A percentile compares a stretch with the other conserved stretches of the same genome.
Conservation (phyloP, 2,797 vertebrate species). For the Arrhamphus sclerolepis region DNA sequence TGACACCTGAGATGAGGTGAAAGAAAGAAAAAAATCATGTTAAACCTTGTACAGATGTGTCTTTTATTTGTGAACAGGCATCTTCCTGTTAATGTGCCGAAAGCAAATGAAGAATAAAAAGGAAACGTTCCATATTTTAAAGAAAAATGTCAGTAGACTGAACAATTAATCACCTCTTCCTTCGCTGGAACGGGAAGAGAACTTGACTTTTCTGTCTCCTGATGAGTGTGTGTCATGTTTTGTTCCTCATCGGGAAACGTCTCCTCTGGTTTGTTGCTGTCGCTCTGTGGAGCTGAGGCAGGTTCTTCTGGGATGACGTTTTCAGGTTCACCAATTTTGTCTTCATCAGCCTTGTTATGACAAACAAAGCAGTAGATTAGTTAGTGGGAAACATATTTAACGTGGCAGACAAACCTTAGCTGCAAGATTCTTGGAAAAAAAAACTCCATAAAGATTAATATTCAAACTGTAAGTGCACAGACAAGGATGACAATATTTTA, state of each 20-base stretch:
- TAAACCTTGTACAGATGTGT: slow-evolving; percentile 16
- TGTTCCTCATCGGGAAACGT: slow-evolving; percentile 15
- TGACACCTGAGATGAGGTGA: slow-evolving; percentile 40
- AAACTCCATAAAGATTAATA: no score
- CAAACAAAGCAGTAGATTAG: neutral
- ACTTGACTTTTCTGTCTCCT: slow-evolving; percentile 23
- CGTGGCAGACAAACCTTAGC: no score
- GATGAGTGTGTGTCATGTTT: slow-evolving; percentile 6
- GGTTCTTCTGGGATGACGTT: slow-evolving; percentile 4
- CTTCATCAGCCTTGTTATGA: slow-evolving; percentile 25
- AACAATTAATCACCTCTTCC: slow-evolving; percentile 39
- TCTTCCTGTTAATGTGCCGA: neutral
- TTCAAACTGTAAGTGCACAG: no score
- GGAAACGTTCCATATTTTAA: neutral
- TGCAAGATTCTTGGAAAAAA: no score
- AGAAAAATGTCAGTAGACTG: neutral
- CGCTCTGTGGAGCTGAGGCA: slow-evolving; percentile 9
- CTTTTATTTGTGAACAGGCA: neutral
- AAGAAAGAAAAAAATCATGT: slow-evolving; percentile 5
- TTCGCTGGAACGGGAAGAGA: slow-evolving; percentile 30
- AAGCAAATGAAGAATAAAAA: no score
- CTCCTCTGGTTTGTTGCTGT: slow-evolving; percentile 21
- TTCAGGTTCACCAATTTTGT: slow-evolving; percentile 21
- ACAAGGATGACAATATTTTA: no score
- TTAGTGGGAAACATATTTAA: neutral